A percentile compares a stretch with the other conserved stretches of the same genome.
phyloP scores from a whole-genome alignment of 2,113 vertebrate genomes.

The Promerops cafer region DNA sequence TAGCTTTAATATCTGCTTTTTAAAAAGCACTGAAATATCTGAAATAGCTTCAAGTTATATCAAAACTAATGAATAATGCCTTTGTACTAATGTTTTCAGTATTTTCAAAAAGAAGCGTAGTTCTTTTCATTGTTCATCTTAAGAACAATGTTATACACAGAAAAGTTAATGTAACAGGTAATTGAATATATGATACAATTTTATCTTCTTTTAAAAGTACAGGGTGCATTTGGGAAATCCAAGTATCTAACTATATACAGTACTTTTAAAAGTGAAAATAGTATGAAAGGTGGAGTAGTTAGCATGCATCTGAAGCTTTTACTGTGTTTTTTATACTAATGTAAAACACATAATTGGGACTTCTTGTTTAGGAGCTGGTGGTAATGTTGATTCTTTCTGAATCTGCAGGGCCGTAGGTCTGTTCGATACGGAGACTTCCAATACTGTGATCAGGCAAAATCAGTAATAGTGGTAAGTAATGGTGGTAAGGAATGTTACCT shows the following conservation, averaged over 20 bases:
- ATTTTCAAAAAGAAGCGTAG: background rate
- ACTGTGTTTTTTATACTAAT: background rate
- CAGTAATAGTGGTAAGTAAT: constrained; percentile 93
- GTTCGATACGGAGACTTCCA: constrained; percentile 93
- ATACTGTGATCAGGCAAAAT: constrained; percentile 95
- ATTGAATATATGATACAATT: background rate
- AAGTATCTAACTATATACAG: background rate
- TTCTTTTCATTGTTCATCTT: background rate
- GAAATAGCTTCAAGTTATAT: background rate
- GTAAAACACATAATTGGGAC: background rate
- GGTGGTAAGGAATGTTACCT: constrained; percentile 76
- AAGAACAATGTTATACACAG: background rate
- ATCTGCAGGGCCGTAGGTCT: constrained; percentile 87
- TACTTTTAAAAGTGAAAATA: background rate
- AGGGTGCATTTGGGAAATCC: background rate
- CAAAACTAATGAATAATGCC: background rate
- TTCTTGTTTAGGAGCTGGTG: background rate
- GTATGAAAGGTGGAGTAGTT: background rate
- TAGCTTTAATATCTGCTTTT: background rate
- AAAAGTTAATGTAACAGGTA: background rate
- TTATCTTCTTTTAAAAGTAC: background rate
- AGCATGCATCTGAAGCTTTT: background rate
- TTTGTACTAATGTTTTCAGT: background rate
- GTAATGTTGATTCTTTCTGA: background rate
- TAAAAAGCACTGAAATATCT: background rate